Conservation (phyloP, 2,888 invertebrate genomes). For the Coecobrya sp. region DNA sequence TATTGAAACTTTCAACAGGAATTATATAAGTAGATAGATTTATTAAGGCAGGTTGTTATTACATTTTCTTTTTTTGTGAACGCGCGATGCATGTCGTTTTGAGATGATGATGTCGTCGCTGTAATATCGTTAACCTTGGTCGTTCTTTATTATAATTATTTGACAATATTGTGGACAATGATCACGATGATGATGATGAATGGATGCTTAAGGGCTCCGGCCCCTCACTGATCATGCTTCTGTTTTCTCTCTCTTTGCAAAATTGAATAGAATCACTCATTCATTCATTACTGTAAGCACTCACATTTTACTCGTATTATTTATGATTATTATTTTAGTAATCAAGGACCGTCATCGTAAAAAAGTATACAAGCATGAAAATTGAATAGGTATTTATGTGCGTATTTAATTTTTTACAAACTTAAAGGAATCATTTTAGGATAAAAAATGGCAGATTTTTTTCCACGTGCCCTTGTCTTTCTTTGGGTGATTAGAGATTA, state of each 20-base stretch:
- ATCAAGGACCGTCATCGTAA: conserved; percentile 42
- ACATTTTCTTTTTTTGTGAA: too few relatives aligned
- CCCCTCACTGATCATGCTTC: conserved; percentile 24
- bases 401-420: neutral
- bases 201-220: conserved; percentile 59
- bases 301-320: conserved; percentile 30
- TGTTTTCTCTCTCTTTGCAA: conserved; percentile 17
- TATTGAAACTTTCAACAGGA: conserved; percentile 25
- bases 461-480: conserved; percentile 41
- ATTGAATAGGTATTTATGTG: conserved; percentile 15
- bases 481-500: conserved; percentile 69
- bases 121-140: conserved; percentile 61
- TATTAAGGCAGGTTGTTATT: neutral
- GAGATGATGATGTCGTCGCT: conserved; percentile 3
- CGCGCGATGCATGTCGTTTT: neutral
- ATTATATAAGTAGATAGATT: neutral
- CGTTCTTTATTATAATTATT: conserved; percentile 47
- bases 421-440: neutral
- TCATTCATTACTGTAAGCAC: neutral
- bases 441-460: conserved; percentile 43
- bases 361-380: neutral
- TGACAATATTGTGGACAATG: conserved; percentile 63
- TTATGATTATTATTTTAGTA: conserved; percentile 52
- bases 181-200: conserved; percentile 68
- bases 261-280: conserved; percentile 47